Evolutionary conservation across 2,797 vertebrate genomes (phyloP).

Genomic region (Chiloscyllium punctatum): DNA sequence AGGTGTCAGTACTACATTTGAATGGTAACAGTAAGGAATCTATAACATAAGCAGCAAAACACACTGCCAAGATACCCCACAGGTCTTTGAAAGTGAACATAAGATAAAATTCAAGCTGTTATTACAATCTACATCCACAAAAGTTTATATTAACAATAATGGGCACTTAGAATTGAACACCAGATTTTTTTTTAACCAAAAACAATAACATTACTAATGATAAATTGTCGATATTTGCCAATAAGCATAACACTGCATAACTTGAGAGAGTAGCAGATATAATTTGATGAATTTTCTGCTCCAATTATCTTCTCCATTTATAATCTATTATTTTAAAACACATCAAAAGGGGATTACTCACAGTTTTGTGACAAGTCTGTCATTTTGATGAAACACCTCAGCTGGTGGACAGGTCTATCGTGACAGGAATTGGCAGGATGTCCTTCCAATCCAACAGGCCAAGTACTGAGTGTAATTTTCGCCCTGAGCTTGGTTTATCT

Average conservation of each 20-base stretch:
- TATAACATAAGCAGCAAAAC: neutral
- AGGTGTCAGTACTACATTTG: neutral
- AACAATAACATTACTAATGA: neutral
- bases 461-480: neutral
- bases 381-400: slow-evolving; percentile 19
- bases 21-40: neutral
- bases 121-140: neutral
- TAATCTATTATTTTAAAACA: neutral
- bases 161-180: neutral
- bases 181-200: neutral
- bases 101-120: neutral
- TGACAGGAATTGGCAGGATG: neutral
- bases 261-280: neutral
- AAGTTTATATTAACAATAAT: neutral
- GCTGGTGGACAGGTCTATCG: slow-evolving; percentile 4
- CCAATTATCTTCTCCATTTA: neutral
- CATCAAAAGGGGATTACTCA: slow-evolving; percentile 2
- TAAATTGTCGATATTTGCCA: neutral
- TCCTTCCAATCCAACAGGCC: neutral
- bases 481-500: neutral
- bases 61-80: neutral
- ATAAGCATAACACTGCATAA: neutral
- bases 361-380: neutral
- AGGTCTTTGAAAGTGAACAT: neutral
- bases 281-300: slow-evolving; percentile 1